Base-by-base conservation (phyloP, 64 coral and sea anemone species). In the Actinia tenebrosa region DNA sequence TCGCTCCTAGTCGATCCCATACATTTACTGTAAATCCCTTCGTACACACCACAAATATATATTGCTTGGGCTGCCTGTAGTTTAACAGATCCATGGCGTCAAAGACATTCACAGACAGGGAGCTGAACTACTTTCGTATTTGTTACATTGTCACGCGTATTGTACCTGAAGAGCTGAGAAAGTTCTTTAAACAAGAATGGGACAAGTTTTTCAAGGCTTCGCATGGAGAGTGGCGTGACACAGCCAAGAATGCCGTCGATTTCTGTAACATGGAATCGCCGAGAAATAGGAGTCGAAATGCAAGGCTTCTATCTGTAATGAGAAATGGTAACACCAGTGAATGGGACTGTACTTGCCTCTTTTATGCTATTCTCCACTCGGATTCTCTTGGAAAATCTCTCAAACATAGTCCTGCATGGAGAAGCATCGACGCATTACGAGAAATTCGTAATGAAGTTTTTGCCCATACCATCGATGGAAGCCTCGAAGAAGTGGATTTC, bases 161-260 rank as follows among this genome's bases (percentile, higher is more conserved):
- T 44, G 50, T 87, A 46, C 60, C 44, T 18, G 64, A 87, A 15
- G 89, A 54, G 5, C 47, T 90, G 16, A 62, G 89, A 19, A 69
- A 60, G 23, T 15, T 66, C 13, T 89, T 89, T 52, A 89, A 83
- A 44, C 59, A 64, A 60, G 79, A 89, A 82, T 89, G 88, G 88
- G 60, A 83, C 61, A 83, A 30, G 44, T 79, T 53, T 89, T 89
- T 84, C 89, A 37, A 85, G 82, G 64, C 66, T 18, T 26, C 63
- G 2, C 62, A 84, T 23, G 89, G 89, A 7, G 18, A 44, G 19
- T 90, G 89, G 89, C 20, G 63, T 72, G 89, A 90, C 64, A 90
- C 82, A 42, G 46, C 46, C 10, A 52, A 77, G 25, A 90, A 84
- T 55, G 81, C n/a, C n/a, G n/a, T n/a, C 3, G 43, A 84, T 61